phyloP scores from a whole-genome alignment of 1,140 invertebrate genomes.

The Myzus persicae region DNA sequence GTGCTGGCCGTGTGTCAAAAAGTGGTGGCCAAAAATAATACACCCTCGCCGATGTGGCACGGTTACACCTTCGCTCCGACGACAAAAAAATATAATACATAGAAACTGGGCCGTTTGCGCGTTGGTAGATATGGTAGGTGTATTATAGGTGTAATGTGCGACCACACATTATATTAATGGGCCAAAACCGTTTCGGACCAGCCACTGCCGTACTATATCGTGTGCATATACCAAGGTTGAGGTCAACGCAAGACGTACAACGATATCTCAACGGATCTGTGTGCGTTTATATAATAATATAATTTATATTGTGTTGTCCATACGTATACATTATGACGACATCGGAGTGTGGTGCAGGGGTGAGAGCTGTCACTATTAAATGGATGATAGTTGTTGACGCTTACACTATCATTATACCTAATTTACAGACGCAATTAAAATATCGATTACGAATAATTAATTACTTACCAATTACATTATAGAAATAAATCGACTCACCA shows the following conservation, averaged over 20 bases:
- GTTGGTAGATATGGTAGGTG: not conserved
- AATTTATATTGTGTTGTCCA: not conserved
- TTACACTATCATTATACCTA: not conserved
- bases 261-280: not conserved
- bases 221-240: slow-evolving; percentile 25
- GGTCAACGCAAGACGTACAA: not conserved
- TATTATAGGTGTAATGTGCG: not conserved
- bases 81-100: not conserved
- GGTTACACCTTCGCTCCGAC: not conserved
- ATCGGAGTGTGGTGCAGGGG: not conserved
- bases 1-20: not conserved
- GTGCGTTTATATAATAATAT: not conserved
- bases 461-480: not conserved
- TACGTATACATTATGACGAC: not conserved
- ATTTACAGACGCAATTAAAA: not conserved
- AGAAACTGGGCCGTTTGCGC: not conserved
- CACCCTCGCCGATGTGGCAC: not conserved
- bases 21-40: slow-evolving; percentile 37
- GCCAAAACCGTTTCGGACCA: not conserved
- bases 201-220: not conserved
- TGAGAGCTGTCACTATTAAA: not conserved
- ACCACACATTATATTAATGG: not conserved
- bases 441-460: not conserved
- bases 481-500: not conserved
- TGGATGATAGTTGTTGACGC: not conserved